These are phyloP conservation scores for Macrophya annulata DNA, from an alignment of 2,888 invertebrate species.

Conservation along the genomic window DNA sequence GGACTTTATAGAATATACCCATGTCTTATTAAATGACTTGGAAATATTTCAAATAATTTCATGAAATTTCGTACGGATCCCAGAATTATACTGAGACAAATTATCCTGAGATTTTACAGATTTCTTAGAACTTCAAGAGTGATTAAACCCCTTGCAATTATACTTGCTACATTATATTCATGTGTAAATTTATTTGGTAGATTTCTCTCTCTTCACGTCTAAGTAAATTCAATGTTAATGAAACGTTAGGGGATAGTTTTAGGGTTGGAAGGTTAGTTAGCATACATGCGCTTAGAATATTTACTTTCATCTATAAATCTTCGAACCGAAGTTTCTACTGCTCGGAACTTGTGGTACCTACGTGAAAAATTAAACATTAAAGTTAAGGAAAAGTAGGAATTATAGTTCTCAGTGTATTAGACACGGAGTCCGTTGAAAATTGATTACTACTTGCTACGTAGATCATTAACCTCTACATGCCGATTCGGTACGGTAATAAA, in stretches of 20 bases:
- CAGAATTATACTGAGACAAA: too few species aligned
- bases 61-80: not conserved
- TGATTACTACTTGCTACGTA: conserved; percentile 22
- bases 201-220: not conserved
- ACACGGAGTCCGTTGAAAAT: not conserved
- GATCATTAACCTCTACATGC: conserved; percentile 21
- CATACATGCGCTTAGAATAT: conserved; percentile 3
- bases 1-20: too few species aligned
- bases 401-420: conserved; percentile 2
- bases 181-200: not conserved
- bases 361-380: not conserved
- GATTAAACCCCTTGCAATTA: not conserved
- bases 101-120: too few species aligned
- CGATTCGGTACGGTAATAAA: conserved; percentile 4
- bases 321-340: not conserved
- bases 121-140: too few species aligned
- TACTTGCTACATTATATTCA: not conserved
- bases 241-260: not conserved
- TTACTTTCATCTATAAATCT: conserved; percentile 1
- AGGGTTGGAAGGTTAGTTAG: not conserved
- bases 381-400: conserved; percentile 14
- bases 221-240: too few species aligned
- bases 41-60: not conserved
- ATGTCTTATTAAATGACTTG: too few species aligned
- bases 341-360: not conserved